These are phyloP conservation scores for Lottia scabra DNA, from an alignment of 2,888 invertebrate species.

Conservation along the genomic window DNA sequence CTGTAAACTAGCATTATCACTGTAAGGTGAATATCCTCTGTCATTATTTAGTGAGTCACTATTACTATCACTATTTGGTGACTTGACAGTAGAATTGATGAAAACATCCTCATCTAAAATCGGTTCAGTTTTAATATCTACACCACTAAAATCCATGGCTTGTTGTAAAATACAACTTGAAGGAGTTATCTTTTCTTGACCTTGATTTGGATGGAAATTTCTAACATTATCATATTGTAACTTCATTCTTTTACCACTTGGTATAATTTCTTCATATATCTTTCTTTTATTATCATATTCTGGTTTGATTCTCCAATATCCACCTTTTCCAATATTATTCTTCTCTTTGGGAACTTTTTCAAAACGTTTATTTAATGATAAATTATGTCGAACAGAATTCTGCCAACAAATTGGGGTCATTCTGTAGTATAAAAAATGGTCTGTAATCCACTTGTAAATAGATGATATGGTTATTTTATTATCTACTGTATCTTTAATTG, in stretches of 20 bases:
- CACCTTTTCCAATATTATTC: not conserved
- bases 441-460: not conserved
- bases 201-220: too few relatives aligned
- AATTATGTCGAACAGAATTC: constrained; percentile 96
- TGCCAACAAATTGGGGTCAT: constrained; percentile 30
- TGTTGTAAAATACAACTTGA: too few relatives aligned
- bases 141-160: too few relatives aligned
- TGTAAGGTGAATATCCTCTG: too few relatives aligned
- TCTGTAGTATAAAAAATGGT: not conserved
- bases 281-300: not conserved
- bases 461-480: not conserved
- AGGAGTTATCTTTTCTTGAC: too few relatives aligned
- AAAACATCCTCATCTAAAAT: too few relatives aligned
- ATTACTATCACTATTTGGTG: too few relatives aligned
- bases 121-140: too few relatives aligned
- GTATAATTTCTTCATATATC: not conserved
- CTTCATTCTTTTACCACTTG: not conserved
- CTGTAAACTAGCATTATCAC: too few relatives aligned
- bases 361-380: constrained; percentile 97
- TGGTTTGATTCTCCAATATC: constrained; percentile 1
- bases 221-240: too few relatives aligned
- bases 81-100: too few relatives aligned
- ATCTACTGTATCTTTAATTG: not conserved
- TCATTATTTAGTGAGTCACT: too few relatives aligned
- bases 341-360: constrained; percentile 80